Base-by-base conservation (phyloP, 2,888 invertebrate species). In the Pardosa pseudoannulata region DNA sequence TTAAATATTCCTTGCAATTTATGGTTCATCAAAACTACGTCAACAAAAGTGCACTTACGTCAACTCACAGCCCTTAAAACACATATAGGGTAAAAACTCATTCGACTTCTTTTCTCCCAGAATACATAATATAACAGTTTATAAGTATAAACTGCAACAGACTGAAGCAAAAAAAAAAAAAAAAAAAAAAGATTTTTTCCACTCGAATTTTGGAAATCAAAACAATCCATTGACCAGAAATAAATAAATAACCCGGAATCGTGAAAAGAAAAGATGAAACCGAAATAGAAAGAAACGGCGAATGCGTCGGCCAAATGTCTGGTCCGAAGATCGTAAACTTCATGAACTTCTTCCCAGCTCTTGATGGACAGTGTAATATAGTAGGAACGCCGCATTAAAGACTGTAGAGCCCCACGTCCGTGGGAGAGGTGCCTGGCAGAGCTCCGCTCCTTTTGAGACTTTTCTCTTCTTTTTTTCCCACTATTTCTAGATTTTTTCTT, bases 331-430 rank as follows among this genome's bases (percentile, higher is more conserved):
- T 85, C 83, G 83, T 85, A 85, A 85, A 85, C 78, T 85, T 73
- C 78, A 78, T 83, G 82, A 76, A 83, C 71, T 76, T 46, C 76
- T 82, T 72, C 76, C 32, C 32, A 36, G 46, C 36, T 28, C 73
- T 78, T 85, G 83, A 85, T 85, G 83, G 83, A 85, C 83, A 85
- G 67, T 67, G 83, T 73, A 85, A 85, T 85, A 85, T 73, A 85
- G 50, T 36, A 67, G 41, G 71, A 64, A 76, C 65, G 82, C 65
- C 71, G 71, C 82, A 83, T 83, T 83, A 83, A 83, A 76, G 76
- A 28, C 67, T 62, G 32, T 70, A 74, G 41, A 19, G 62, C 71
- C n/a, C 50, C 41, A 13, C 46, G 16, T 67, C 28, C 64, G 19
- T 31, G 23, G 32, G 31, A 74, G 78, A 74, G 78, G 68, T 70